Evolutionary conservation across 2,113 vertebrate genomes (phyloP), one percentile per base, ranked within the genome.

Genomic region (Morone chrysops): DNA sequence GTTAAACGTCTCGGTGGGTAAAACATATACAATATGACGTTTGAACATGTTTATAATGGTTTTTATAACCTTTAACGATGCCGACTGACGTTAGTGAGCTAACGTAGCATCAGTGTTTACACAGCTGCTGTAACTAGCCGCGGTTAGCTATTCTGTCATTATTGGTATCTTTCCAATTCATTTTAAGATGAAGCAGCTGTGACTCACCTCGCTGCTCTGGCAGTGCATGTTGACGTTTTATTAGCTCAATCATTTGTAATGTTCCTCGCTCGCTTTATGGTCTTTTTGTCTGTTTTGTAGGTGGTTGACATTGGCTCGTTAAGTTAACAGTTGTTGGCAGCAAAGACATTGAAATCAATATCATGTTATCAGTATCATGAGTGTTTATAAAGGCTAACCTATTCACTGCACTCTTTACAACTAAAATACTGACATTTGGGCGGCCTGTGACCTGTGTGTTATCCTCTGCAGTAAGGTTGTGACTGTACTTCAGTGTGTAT

Each of bases 1-100:
- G 14, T 70, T 31, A 4, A 75, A 80, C 51, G 16, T 81, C 31
- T 61, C 22, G 86, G 92, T 91, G 57, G 6, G 91, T 87, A 25
- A 70, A 65, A 48, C 16, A 31, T 6, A 6, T 0, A 13, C 1
- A 50, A 0, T 25, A 16, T 41, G 17, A 41, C 6, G 3, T n/a
- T 36, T 45, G 5, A 4, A 1, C 47, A n/a, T 4, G 13, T 1
- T 4, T 8, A 0, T 22, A 20, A 1, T 66, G 16, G 41, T 31
- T 38, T 61, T 62, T 51, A 5, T 59, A n/a, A 20, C 1, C 41
- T 51, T 25, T 48, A 13, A 13, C 43, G 9, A 36, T 22, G 10
- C 5, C 4, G 25, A 47, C 4, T 47, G 41, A 69, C 48, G 14
- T 61, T 41, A 40, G 5, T 14, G 2, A 84, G 80, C 66, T 73